Evolutionary conservation across 2,797 vertebrate species (phyloP).

Genomic region (Pristis pectinata): DNA sequence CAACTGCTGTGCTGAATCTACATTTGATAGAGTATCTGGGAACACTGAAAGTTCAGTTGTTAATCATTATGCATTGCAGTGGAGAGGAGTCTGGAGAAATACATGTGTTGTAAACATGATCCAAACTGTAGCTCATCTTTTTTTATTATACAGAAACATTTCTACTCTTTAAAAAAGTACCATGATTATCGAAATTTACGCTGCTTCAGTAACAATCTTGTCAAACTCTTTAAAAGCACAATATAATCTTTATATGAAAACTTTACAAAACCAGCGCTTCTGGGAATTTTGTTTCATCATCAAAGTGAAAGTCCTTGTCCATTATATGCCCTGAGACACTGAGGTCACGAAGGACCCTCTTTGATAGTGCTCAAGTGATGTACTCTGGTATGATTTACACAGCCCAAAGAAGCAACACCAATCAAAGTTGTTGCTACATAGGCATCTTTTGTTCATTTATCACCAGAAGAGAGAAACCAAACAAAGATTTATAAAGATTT

Average conservation of each 20-base stretch:
- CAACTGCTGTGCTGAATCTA: background rate
- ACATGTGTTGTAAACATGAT: background rate
- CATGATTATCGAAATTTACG: slow-evolving; percentile 36
- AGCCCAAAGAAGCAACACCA: no score
- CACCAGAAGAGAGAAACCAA: no score
- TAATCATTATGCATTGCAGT: background rate
- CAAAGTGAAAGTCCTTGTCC: background rate
- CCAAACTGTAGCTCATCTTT: background rate
- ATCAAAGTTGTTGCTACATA: no score
- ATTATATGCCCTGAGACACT: background rate
- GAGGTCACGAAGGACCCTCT: background rate
- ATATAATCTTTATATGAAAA: background rate
- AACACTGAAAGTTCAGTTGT: background rate
- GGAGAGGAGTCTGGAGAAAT: background rate
- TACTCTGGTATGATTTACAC: no score
- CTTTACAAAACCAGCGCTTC: background rate
- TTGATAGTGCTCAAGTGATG: no score
- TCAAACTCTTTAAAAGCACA: slow-evolving; percentile 42
- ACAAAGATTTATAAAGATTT: no score
- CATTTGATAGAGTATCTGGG: background rate
- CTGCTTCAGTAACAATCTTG: slow-evolving; percentile 46
- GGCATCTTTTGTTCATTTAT: no score
- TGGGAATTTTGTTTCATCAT: background rate
- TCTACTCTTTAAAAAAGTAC: slow-evolving; percentile 3
- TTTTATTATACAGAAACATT: background rate